Conservation (phyloP, 2,888 invertebrate genomes). For the Monopis laevigella region DNA sequence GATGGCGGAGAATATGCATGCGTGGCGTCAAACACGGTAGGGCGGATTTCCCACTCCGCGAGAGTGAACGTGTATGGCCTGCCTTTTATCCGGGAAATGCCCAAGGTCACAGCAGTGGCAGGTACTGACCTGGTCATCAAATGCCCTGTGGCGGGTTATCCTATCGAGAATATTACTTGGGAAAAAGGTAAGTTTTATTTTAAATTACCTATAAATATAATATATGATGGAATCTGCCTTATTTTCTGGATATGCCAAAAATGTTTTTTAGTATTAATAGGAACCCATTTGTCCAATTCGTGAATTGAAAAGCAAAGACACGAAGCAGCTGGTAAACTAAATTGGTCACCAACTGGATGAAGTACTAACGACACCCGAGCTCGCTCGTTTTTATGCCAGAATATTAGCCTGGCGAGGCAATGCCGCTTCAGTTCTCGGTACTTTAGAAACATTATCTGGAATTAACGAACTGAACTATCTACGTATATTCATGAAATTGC, state of each 20-base stretch:
- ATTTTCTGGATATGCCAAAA: slow-evolving; percentile 2
- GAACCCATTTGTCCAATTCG: too few species aligned
- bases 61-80: slow-evolving; percentile 89
- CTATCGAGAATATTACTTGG: slow-evolving; percentile 89
- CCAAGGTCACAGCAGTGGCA: slow-evolving; percentile 86
- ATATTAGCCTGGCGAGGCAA: too few species aligned
- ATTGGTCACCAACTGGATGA: too few species aligned
- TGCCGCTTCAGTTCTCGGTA: too few species aligned
- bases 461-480: too few species aligned
- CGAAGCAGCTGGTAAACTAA: too few species aligned
- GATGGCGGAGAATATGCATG: slow-evolving; percentile 92
- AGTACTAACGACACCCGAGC: too few species aligned
- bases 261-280: slow-evolving; percentile 16
- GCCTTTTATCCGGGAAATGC: slow-evolving; percentile 88
- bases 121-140: slow-evolving; percentile 85
- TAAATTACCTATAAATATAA: too few species aligned
- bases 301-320: too few species aligned
- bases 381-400: too few species aligned
- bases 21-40: slow-evolving; percentile 83
- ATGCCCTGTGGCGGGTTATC: slow-evolving; percentile 90
- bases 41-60: slow-evolving; percentile 82
- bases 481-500: too few species aligned
- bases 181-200: slow-evolving; percentile 79
- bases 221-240: neutral
- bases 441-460: too few species aligned